Conservation (phyloP, 2,797 vertebrate species). For the Macroramphosus scolopax region DNA sequence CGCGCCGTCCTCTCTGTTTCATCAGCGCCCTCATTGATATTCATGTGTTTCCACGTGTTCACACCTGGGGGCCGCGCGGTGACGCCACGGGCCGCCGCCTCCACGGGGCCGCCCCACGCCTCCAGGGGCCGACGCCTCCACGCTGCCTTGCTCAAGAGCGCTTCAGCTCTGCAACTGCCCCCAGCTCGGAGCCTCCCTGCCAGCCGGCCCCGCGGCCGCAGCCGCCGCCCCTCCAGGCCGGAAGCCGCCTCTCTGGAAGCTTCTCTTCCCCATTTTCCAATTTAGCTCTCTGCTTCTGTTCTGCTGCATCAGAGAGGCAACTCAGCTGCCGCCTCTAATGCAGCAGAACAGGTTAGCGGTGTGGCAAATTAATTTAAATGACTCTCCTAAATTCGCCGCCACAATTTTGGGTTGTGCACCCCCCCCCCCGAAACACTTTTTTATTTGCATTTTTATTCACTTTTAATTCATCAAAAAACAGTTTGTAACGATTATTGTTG, state of each 20-base stretch:
- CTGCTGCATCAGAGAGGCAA: constrained; percentile 27
- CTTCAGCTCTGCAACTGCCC: too few species aligned
- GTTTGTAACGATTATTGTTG: too few species aligned
- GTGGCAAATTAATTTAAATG: constrained; percentile 10
- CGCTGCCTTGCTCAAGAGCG: constrained; percentile 39
- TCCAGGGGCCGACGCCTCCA: too few species aligned
- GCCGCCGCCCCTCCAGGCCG: constrained; percentile 10
- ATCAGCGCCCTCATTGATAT: constrained; percentile 63
- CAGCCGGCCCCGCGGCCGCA: too few species aligned
- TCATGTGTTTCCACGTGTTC: constrained; percentile 52
- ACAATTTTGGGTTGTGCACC: too few species aligned
- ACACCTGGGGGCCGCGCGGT: constrained; percentile 52
- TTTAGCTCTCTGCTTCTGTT: constrained; percentile 21
- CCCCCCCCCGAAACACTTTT: too few species aligned
- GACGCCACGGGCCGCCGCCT: constrained; percentile 6
- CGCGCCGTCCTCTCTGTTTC: constrained; percentile 19
- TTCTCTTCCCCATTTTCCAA: constrained; percentile 2
- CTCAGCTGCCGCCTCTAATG: constrained; percentile 21
- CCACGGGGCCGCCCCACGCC: too few species aligned
- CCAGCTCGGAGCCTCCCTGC: too few species aligned
- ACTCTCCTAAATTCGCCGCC: too few species aligned
- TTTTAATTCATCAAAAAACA: too few species aligned
- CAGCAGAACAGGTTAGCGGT: constrained; percentile 8
- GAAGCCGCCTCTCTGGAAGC: constrained; percentile 3
- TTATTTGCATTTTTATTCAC: too few species aligned